Evolutionary conservation across 2,113 vertebrate species (phyloP).

Genomic region (Romanogobio albipinnatus): DNA sequence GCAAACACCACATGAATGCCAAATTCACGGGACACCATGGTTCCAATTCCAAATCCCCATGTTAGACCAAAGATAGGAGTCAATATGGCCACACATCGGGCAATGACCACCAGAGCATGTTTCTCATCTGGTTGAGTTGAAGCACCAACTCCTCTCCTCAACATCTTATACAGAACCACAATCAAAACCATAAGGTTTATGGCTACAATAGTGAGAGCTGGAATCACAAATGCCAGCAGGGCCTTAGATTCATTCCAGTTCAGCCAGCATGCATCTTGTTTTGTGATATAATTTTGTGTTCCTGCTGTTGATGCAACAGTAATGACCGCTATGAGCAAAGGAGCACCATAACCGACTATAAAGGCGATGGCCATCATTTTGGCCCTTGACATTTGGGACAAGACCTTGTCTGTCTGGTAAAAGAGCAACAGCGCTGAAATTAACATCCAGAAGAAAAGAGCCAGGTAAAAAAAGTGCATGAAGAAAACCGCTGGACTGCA

Average conservation of each 20-base stretch:
- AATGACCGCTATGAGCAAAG: conserved; percentile 76
- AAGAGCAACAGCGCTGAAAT: conserved; percentile 84
- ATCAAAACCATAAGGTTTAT: too few relatives aligned
- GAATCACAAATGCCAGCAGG: too few relatives aligned
- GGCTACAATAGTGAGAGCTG: too few relatives aligned
- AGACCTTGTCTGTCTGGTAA: conserved; percentile 81
- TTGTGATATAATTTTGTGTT: too few relatives aligned
- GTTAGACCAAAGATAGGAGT: conserved; percentile 82
- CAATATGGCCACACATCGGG: conserved; percentile 60
- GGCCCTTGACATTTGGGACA: conserved; percentile 79
- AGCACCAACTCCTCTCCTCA: too few relatives aligned
- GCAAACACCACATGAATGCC: conserved; percentile 75
- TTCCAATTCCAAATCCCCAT: conserved; percentile 82
- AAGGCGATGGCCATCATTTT: conserved; percentile 78
- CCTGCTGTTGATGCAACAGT: too few relatives aligned
- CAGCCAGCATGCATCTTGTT: too few relatives aligned
- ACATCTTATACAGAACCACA: too few relatives aligned
- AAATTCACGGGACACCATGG: conserved; percentile 48
- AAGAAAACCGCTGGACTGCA: conserved; percentile 86
- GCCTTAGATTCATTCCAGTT: too few relatives aligned
- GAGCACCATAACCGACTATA: conserved; percentile 81
- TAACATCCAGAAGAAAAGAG: conserved; percentile 93
- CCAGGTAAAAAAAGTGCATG: conserved; percentile 87
- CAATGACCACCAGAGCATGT: too few relatives aligned
- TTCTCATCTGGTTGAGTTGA: too few relatives aligned